These are phyloP conservation scores for Megalops atlanticus DNA, from an alignment of 2,113 vertebrate genomes.

Conservation along the genomic window DNA sequence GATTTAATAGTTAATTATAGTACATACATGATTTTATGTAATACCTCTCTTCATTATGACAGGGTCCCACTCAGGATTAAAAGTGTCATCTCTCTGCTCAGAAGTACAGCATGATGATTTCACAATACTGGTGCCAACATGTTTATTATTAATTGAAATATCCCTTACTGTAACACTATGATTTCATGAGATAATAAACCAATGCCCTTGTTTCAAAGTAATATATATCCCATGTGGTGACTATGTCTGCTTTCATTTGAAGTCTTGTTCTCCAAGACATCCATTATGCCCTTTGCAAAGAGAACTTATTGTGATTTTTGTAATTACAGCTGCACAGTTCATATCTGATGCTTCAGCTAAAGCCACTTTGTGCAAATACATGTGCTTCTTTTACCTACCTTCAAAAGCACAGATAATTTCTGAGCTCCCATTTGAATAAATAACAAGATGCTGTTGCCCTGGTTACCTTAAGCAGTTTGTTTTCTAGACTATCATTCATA, in stretches of 20 bases:
- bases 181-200: neutral
- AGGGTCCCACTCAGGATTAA: neutral
- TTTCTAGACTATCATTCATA: slow-evolving; percentile 24
- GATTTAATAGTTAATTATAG: too few species aligned
- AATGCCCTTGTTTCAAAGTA: neutral
- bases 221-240: too few species aligned
- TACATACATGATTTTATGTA: too few species aligned
- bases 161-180: too few species aligned
- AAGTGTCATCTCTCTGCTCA: neutral
- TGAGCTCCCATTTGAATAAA: slow-evolving; percentile 35
- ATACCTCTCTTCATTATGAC: too few species aligned
- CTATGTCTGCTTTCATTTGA: neutral
- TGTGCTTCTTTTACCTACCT: neutral
- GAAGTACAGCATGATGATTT: neutral
- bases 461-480: slow-evolving; percentile 31
- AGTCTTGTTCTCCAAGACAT: neutral
- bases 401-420: slow-evolving; percentile 12
- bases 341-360: slow-evolving; percentile 26
- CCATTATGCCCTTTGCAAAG: neutral
- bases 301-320: neutral
- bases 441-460: slow-evolving; percentile 28
- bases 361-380: neutral
- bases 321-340: neutral
- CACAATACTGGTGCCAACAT: too few species aligned
- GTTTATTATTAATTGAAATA: too few species aligned